These are phyloP conservation scores for Pongo pygmaeus DNA, from an alignment of 2,113 vertebrate species.

Conservation along the genomic window DNA sequence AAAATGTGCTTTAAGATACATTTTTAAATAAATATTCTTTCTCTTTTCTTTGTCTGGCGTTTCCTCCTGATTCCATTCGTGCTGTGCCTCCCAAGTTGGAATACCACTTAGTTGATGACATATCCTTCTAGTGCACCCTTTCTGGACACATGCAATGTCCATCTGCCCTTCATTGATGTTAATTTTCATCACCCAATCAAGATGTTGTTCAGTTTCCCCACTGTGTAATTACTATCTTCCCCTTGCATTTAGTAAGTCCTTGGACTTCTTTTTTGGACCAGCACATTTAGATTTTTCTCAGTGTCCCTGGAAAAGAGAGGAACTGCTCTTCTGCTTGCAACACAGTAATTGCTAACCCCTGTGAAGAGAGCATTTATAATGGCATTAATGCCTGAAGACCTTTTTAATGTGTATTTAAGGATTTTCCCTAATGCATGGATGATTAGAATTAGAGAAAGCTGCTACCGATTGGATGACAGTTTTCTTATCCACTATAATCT, in stretches of 20 bases:
- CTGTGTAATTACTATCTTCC: background rate
- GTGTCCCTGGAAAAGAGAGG: background rate
- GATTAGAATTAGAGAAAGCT: conserved; percentile 78
- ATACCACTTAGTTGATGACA: background rate
- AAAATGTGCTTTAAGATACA: background rate
- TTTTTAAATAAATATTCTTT: background rate
- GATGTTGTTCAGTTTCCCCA: background rate
- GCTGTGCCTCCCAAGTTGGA: background rate
- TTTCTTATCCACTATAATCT: conserved; percentile 78
- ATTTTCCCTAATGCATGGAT: conserved; percentile 69
- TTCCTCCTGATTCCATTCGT: background rate
- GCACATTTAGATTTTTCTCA: conserved; percentile 48
- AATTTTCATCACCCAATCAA: background rate
- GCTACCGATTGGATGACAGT: conserved; percentile 59
- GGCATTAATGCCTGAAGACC: conserved; percentile 55
- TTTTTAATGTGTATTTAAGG: conserved; percentile 65
- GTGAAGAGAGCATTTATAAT: conserved; percentile 47
- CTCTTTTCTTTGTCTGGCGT: background rate
- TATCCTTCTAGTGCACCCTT: background rate
- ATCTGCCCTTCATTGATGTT: background rate
- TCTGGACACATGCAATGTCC: background rate
- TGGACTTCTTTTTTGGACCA: background rate
- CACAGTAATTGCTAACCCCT: conserved; percentile 55
- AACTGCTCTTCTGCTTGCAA: conserved; percentile 41
- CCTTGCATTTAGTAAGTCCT: background rate